Evolutionary conservation across 2,797 vertebrate species (phyloP).

Genomic region (Acanthornis magna): DNA sequence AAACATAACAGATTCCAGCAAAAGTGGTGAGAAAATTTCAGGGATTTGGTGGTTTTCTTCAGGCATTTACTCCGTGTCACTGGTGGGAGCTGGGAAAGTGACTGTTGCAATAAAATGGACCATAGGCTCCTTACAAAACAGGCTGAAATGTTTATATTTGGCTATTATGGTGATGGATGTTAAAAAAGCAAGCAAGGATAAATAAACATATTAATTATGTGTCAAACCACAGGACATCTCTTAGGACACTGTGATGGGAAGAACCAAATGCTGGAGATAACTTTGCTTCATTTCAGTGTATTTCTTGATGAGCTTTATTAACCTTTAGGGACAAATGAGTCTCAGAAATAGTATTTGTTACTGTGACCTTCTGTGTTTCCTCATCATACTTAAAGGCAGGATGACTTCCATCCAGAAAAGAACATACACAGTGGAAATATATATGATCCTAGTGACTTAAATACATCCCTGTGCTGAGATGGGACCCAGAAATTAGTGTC

Average conservation of each 20-base stretch:
- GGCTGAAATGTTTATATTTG: slow-evolving; percentile 34
- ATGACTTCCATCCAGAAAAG: neutral
- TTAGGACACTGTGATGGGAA: slow-evolving; percentile 26
- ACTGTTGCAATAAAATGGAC: neutral
- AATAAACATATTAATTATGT: slow-evolving; percentile 60
- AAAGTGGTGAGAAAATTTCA: slow-evolving; percentile 7
- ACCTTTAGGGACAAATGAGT: slow-evolving; percentile 26
- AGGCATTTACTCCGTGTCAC: neutral
- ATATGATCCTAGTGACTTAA: rapidly evolving
- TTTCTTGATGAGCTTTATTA: slow-evolving; percentile 35
- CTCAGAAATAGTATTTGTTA: neutral
- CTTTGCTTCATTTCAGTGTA: neutral
- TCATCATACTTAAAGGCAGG: neutral
- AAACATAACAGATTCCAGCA: slow-evolving; percentile 29
- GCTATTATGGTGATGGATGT: neutral
- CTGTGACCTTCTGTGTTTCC: neutral
- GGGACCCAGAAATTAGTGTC: neutral
- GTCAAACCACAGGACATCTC: slow-evolving; percentile 50
- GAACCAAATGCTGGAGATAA: neutral
- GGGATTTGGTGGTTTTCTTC: neutral
- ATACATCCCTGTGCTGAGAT: neutral
- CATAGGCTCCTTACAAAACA: neutral
- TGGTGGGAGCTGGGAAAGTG: slow-evolving; percentile 29
- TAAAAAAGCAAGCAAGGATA: neutral
- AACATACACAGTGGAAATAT: neutral